phyloP scores from a whole-genome alignment of 2,113 vertebrate species.

The Cyphomyrus discorhynchus region DNA sequence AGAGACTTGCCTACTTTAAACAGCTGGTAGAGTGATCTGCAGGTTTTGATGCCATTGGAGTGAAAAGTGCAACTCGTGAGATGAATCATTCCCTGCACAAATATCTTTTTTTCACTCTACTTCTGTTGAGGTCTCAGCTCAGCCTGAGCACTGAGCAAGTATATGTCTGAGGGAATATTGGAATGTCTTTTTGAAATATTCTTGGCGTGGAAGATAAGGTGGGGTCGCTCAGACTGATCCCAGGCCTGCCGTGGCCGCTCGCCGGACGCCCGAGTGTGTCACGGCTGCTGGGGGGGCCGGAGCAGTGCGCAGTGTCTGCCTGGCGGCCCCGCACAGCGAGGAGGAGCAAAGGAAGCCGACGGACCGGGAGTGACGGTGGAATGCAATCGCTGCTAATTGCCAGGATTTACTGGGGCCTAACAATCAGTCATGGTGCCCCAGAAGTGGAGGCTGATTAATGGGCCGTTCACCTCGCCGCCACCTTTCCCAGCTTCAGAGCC shows the following conservation, averaged over 20 bases:
- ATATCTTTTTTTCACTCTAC: neutral
- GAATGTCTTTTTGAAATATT: neutral
- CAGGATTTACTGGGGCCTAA: conserved; percentile 41
- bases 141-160: neutral
- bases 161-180: neutral
- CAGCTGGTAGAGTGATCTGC: neutral
- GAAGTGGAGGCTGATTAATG: conserved; percentile 42
- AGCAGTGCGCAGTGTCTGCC: neutral
- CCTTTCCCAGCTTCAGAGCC: neutral
- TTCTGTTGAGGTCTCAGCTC: neutral
- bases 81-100: neutral
- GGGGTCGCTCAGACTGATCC: neutral
- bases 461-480: neutral
- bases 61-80: neutral
- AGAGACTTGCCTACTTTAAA: neutral
- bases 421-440: conserved; percentile 45
- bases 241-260: neutral
- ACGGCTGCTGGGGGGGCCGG: neutral
- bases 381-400: conserved; percentile 55
- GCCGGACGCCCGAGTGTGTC: neutral
- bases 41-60: neutral
- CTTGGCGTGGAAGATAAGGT: neutral
- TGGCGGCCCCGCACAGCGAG: neutral
- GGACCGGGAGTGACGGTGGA: conserved; percentile 48
- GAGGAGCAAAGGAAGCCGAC: conserved; percentile 25